Base-by-base conservation (phyloP, 2,797 vertebrate genomes). In the Siniperca undulata region DNA sequence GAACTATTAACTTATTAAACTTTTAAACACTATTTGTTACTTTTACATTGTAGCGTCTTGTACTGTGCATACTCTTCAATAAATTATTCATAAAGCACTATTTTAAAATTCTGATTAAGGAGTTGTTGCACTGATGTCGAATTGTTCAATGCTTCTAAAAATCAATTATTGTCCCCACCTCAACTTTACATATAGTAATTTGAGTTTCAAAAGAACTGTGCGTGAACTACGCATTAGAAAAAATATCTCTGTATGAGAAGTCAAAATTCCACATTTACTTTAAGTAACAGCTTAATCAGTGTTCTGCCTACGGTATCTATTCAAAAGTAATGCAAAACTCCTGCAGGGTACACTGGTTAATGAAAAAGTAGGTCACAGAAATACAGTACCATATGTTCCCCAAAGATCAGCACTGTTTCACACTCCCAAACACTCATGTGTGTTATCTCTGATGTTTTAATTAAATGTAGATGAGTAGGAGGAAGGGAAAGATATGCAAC, bases 341-440 rank as follows among this genome's bases (percentile, higher is more conserved):
- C 93, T 86, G 71, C 74, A 86, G 87, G 90, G 85, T 71, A 80
- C 34, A 86, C 48, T 13, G 56, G 56, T 85, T 87, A 80, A 86
- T 70, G 65, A 50, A 89, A 92, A 95, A 94, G 53, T 95, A 85
- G 92, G 92, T 95, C 94, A 94, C 50, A 70, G 48, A 81, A 88
- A 76, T 68, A 78, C 68, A 75, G 80, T 44, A 77, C 87, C 78
- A 86, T 86, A 87, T 89, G 82, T 87, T 91, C 86, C 74, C 77
- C 60, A 79, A 88, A 88, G 79, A 89, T 73, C 84, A 81, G 84
- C 75, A 56, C 48, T 52, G 74, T 69, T 70, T 80, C 81, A 80
- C 67, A 75, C 78, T 74, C 81, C 67, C 77, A 58, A 83, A 84
- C 56, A 42, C 74, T 74, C 16, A 0, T 24, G 58, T 50, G 75